Evolutionary conservation across 2,113 vertebrate species (phyloP), one percentile per base, ranked within the genome.

Genomic region (Glaucidium brasilianum): DNA sequence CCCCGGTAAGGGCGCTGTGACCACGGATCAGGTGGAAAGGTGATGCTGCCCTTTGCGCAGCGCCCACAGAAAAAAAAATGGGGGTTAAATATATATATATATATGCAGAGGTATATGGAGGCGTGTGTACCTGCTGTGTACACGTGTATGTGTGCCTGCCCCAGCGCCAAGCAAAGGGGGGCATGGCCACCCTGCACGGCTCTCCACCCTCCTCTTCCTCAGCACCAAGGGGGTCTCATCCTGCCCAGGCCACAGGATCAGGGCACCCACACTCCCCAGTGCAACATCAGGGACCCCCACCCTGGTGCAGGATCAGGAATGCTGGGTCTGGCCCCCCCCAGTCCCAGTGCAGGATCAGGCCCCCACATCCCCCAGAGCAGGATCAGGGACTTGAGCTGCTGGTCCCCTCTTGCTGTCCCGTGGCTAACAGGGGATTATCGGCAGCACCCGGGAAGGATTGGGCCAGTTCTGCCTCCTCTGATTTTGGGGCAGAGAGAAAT

Each of bases 1-100:
- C 22, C 49, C 58, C 6, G 17, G 17, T 12, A 8, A 49, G 91
- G 94, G 85, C n/a, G 39, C 60, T 6, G 58, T 60, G 93, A 92
- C 82, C 86, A 2, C 1, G 41, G 41, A 4, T 0, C 25, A 1
- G 53, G 14, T 5, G 5, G 0, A 18, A 82, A 3, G 0, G 62
- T 6, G 74, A 39, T 27, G 53, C 64, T 15, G 66, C 41, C 78
- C 78, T 27, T 34, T 27, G 86, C 52, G 3, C 0, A 4, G 55
- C 4, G 3, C 75, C 78, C 22, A 26, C 2, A 5, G 78, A 22
- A 62, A 15, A 62, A 15, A 2, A 59, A 39, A 26, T 1, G 3
- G 30, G 5, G 11, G 10, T 45, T 43, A 52, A 11, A 41, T 41
- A 17, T 10, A 12, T 2, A 19, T 47, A 5, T 35, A 4, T 11